Base-by-base conservation (phyloP, 2,113 vertebrate species). In the Orycteropus afer region DNA sequence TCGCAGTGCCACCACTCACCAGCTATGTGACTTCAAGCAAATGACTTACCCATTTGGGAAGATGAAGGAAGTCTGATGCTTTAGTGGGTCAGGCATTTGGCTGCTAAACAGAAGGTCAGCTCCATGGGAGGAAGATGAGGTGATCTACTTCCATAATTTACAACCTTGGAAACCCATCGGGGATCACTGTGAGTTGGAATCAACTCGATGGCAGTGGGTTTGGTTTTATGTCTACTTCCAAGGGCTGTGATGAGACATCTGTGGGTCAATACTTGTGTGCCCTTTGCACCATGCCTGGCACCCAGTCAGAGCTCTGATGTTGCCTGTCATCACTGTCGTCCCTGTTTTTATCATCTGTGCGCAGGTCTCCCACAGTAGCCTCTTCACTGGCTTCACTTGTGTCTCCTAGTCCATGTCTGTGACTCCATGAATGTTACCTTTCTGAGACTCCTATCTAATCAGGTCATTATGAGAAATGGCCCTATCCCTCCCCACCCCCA, bases 401-500 rank as follows among this genome's bases (percentile, higher is more conserved):
- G 53, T 14, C 79, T 89, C 86, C 86, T 40, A 5, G 23, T 67
- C 81, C 47, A 73, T 51, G 61, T 90, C 14, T 0, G 37, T 73
- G 32, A 42, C 76, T 49, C 80, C 13, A 14, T 10, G 84, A 77
- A 83, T 23, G 13, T 78, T 83, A 71, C 88, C 65, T 96, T 94
- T 86, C 76, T 65, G 65, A 93, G 90, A 95, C 59, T 84, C 27
- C 0, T 63, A 63, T 93, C 67, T 96, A 85, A 90, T 74, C 27
- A 29, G 88, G 95, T 88, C 90, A 76, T 65, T 71, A 22, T 29
- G 40, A 83, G 79, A 63, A 86, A n/a, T 40, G 42, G 40, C 69
- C 84, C 10, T 42, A 13, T 7, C 76, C 32, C 29, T 15, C 47
- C 76, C 47, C n/a, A 4, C 22, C n/a, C 77, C 77, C 7, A 53